A percentile compares a stretch with the other conserved stretches of the same genome.
phyloP scores from a whole-genome alignment of 2,888 invertebrate species.

The Sinelater perroti region DNA sequence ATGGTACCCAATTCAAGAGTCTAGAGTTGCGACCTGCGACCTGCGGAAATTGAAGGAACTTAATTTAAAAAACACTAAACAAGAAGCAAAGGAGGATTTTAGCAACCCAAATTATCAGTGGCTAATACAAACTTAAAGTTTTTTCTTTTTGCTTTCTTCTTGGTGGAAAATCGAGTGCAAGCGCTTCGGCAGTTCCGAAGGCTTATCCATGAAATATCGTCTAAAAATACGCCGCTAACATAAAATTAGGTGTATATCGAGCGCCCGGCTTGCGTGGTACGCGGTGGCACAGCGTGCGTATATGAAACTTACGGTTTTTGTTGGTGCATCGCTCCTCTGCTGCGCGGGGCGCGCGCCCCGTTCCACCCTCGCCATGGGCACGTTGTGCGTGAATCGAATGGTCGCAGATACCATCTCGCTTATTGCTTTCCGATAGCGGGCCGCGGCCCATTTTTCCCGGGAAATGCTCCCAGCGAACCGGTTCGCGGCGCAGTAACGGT shows the following conservation, averaged over 20 bases:
- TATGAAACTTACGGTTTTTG: constrained; percentile 33
- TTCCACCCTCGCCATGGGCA: constrained; percentile 5
- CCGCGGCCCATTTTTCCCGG: background rate
- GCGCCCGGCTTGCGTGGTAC: constrained; percentile 36
- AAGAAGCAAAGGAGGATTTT: too few relatives aligned
- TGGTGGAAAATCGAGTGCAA: too few relatives aligned
- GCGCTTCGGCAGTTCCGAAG: too few relatives aligned
- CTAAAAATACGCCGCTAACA: constrained; percentile 38
- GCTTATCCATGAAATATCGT: constrained; percentile 29
- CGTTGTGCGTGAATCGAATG: constrained; percentile 27
- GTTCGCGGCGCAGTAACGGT: constrained; percentile 25
- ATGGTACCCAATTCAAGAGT: too few relatives aligned
- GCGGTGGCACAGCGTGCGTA: constrained; percentile 41
- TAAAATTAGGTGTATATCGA: constrained; percentile 41
- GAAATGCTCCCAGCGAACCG: constrained; percentile 11
- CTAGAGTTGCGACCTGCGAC: too few relatives aligned
- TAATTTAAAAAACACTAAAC: too few relatives aligned
- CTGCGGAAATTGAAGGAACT: too few relatives aligned
- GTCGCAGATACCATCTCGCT: constrained; percentile 24
- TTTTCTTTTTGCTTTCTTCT: too few relatives aligned
- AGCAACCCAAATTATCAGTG: too few relatives aligned
- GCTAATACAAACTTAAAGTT: too few relatives aligned
- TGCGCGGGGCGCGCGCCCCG: constrained; percentile 12
- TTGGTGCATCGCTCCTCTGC: constrained; percentile 24
- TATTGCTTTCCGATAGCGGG: constrained; percentile 26